Conservation (phyloP, 2,888 invertebrate species). For the Mythimna loreyi region DNA sequence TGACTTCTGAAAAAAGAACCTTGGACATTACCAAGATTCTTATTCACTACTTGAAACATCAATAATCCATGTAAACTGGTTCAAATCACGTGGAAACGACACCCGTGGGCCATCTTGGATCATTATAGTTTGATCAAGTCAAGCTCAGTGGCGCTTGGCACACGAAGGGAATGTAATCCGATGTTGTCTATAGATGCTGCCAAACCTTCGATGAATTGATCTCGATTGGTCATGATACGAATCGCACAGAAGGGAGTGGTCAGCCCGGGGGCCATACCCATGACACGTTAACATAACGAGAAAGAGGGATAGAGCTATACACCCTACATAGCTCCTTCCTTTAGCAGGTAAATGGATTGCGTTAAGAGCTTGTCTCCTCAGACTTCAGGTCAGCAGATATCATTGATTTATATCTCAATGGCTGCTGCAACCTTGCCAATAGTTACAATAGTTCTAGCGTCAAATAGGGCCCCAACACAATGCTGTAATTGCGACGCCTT, state of each 20-base stretch:
- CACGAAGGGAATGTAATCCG: slow-evolving; percentile 30
- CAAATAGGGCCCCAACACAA: too few relatives aligned
- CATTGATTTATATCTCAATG: not conserved
- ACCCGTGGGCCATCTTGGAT: slow-evolving; percentile 16
- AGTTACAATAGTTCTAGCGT: not conserved
- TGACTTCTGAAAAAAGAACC: not conserved
- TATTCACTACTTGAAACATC: slow-evolving; percentile 2
- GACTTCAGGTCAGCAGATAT: not conserved
- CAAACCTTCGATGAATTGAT: slow-evolving; percentile 29
- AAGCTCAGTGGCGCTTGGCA: slow-evolving; percentile 52
- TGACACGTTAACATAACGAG: too few relatives aligned
- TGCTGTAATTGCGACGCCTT: too few relatives aligned
- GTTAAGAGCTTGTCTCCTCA: too few relatives aligned
- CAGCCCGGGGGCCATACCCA: too few relatives aligned
- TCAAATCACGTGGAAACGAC: not conserved
- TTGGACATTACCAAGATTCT: slow-evolving; percentile 1
- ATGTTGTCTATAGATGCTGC: slow-evolving; percentile 31
- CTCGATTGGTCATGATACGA: not conserved
- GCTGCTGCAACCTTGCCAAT: not conserved
- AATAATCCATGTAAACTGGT: slow-evolving; percentile 4
- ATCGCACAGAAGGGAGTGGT: slow-evolving; percentile 4
- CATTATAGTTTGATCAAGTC: slow-evolving; percentile 7
- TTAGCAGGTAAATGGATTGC: too few relatives aligned
- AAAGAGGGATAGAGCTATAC: too few relatives aligned
- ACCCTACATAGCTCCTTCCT: too few relatives aligned